A percentile compares a stretch with the other conserved stretches of the same genome.
These are phyloP conservation scores for Lacerta agilis DNA, from an alignment of 2,797 vertebrate species.

Conservation along the genomic window DNA sequence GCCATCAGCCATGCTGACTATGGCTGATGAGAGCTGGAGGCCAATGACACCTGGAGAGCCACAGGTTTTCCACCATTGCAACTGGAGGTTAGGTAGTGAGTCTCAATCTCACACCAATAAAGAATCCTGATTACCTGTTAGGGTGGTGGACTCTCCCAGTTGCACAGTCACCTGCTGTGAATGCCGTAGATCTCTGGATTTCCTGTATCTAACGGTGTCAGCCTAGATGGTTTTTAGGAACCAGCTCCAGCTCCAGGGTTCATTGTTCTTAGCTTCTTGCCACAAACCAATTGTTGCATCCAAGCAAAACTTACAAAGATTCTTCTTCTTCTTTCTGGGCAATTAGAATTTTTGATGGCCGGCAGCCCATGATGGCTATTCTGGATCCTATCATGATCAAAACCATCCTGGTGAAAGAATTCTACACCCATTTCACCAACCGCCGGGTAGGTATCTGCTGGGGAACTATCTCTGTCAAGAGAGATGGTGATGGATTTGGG, in stretches of 20 bases:
- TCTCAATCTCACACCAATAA: neutral
- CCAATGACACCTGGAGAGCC: neutral
- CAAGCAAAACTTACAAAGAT: neutral
- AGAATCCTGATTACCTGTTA: neutral
- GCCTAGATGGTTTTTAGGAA: no score
- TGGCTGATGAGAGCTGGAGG: neutral
- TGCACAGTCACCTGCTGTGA: neutral
- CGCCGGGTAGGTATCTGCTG: constrained; percentile 69
- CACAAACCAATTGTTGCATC: neutral
- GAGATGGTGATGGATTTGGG: no score
- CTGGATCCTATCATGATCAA: constrained; percentile 80
- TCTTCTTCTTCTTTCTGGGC: constrained; percentile 41
- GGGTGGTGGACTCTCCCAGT: no score
- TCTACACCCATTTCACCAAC: constrained; percentile 82
- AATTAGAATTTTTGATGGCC: constrained; percentile 79
- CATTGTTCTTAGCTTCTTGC: no score
- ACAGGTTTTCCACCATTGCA: no score
- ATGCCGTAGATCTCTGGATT: neutral
- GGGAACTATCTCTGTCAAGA: rapidly evolving
- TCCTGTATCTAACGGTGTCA: neutral
- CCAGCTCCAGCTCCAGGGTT: no score
- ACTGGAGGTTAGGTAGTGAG: neutral
- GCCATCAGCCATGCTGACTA: neutral
- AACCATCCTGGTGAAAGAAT: constrained; percentile 83
- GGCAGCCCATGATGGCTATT: constrained; percentile 78